Evolutionary conservation across 2,888 invertebrate genomes (phyloP).

Genomic region (Phania funesta): DNA sequence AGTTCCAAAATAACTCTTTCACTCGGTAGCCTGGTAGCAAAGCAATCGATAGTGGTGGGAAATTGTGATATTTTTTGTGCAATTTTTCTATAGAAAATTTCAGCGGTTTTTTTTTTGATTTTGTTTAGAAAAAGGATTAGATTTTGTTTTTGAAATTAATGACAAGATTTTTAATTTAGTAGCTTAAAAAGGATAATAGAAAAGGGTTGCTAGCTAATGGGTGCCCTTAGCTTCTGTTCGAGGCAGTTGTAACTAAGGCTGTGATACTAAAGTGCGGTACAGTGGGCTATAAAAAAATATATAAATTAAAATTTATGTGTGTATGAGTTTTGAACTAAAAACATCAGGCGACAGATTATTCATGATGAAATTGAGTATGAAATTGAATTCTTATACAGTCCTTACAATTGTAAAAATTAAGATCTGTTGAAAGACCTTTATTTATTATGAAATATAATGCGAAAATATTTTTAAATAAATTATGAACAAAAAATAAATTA

Average conservation of each 20-base stretch:
- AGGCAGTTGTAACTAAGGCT: neutral
- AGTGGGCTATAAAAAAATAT: neutral
- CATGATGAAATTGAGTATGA: too few relatives aligned
- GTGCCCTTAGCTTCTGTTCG: neutral
- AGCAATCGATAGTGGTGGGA: constrained; percentile 71
- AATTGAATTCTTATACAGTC: too few relatives aligned
- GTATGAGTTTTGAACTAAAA: neutral
- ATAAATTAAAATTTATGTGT: neutral
- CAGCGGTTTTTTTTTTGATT: constrained; percentile 27
- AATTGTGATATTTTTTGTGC: constrained; percentile 24
- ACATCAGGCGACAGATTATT: too few relatives aligned
- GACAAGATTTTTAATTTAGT: constrained; percentile 48
- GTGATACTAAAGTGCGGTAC: neutral
- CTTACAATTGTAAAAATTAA: too few relatives aligned
- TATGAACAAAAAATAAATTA: too few relatives aligned
- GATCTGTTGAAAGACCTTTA: too few relatives aligned
- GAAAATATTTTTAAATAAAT: too few relatives aligned
- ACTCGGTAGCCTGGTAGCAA: constrained; percentile 31
- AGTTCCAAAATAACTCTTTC: constrained; percentile 69
- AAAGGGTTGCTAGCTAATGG: constrained; percentile 58
- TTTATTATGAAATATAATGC: too few relatives aligned
- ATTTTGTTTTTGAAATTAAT: constrained; percentile 35
- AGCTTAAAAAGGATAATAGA: constrained; percentile 14
- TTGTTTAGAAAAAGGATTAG: constrained; percentile 55
- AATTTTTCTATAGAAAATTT: constrained; percentile 46